phyloP scores from a whole-genome alignment of 2,888 invertebrate genomes.

The Xylocampa areola region DNA sequence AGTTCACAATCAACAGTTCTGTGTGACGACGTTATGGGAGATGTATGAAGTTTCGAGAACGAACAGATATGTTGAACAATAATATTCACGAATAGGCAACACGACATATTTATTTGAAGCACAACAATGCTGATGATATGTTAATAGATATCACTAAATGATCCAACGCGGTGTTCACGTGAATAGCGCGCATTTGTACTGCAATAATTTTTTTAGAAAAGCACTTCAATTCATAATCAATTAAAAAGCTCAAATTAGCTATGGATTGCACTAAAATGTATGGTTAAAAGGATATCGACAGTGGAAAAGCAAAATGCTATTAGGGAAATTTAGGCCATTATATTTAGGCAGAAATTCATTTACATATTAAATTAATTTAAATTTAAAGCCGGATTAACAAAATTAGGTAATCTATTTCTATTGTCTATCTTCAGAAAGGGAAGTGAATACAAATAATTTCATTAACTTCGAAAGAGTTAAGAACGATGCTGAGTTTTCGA shows the following conservation, averaged over 20 bases:
- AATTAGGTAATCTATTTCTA: no score
- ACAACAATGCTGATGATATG: conserved; percentile 88
- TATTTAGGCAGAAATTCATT: conserved; percentile 8
- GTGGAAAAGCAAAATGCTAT: conserved; percentile 14
- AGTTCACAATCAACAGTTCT: conserved; percentile 55
- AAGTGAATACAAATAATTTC: no score
- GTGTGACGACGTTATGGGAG: conserved; percentile 19
- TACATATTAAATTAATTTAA: no score
- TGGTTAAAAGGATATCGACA: not conserved
- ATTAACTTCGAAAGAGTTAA: no score
- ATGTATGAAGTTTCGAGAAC: conserved; percentile 24
- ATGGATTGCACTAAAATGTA: conserved; percentile 20
- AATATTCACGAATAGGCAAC: conserved; percentile 71
- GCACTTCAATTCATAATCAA: conserved; percentile 23
- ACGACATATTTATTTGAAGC: conserved; percentile 80
- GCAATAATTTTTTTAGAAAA: conserved; percentile 14
- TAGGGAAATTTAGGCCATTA: conserved; percentile 23
- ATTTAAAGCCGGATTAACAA: no score
- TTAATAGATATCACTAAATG: conserved; percentile 78
- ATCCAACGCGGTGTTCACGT: conserved; percentile 58
- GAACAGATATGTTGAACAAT: conserved; percentile 67
- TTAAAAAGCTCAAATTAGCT: conserved; percentile 33
- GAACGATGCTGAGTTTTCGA: no score
- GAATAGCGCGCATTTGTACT: conserved; percentile 37
- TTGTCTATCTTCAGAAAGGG: no score